Base-by-base conservation (phyloP, 2,113 vertebrate genomes). In the Columbina picui region DNA sequence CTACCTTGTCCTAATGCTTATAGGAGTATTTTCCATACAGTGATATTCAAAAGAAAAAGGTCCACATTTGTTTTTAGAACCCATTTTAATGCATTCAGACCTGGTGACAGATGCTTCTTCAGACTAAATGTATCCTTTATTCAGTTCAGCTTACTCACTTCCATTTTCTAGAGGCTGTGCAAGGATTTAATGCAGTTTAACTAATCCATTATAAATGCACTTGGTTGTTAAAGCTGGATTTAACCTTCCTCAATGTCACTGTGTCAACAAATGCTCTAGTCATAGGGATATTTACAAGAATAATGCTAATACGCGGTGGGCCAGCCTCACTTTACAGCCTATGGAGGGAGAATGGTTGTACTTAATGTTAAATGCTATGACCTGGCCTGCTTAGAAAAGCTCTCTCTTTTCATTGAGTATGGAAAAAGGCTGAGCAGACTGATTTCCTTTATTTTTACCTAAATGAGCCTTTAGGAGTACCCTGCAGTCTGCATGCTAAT, bases 381-480 rank as follows among this genome's bases (percentile, higher is more conserved):
- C 11, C 2, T 63, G 43, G 27, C 43, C 73, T 78, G 73, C 52
- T 93, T 64, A 75, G 47, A 84, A 90, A 52, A 81, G 19, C 38
- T 70, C 23, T 86, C 20, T 94, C 29, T 52, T 21, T 93, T 94
- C 73, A 68, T 0, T 84, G 64, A 50, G 18, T 64, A 12, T 52
- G 36, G 38, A 77, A 83, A 88, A 93, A 67, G 29, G 27, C 52
- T 86, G 41, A 86, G 59, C 52, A 63, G 56, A 84, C 56, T 70
- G 12, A 74, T 93, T 96, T 86, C 29, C n/a, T 93, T 68, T 74
- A 55, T 94, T 90, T 95, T 94, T 82, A 84, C 76, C 52, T 87
- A 84, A 93, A 94, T 87, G 84, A 92, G 64, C 73, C 77, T 81
- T 84, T 84, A 94, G 50, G 29, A 74, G 12, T 84, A 70, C 50